These are phyloP conservation scores for human DNA, from an alignment of 2,113 vertebrate species.

Conservation along the genomic window DNA sequence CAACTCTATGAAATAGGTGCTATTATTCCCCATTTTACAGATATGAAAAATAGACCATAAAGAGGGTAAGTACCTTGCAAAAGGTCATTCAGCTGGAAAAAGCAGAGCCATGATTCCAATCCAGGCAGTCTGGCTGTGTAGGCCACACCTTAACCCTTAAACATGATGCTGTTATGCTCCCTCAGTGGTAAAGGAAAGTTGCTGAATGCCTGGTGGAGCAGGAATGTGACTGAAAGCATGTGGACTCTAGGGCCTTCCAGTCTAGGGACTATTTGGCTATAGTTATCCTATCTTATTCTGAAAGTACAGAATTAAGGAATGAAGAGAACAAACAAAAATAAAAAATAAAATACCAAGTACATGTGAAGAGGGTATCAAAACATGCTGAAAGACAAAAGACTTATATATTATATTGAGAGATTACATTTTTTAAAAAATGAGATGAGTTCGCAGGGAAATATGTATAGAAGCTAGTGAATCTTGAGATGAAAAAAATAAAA, in stretches of 20 bases:
- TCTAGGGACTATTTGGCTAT: neutral
- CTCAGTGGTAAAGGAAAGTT: neutral
- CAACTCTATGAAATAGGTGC: conserved; percentile 20
- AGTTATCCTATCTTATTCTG: conserved; percentile 31
- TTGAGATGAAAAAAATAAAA: conserved; percentile 13
- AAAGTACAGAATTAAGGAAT: conserved; percentile 41
- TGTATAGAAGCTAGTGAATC: conserved; percentile 39
- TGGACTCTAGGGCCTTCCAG: neutral
- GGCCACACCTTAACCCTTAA: conserved; percentile 9
- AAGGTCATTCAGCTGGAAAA: conserved; percentile 27
- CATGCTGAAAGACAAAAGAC: neutral
- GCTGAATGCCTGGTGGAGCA: neutral
- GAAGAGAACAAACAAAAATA: conserved; percentile 38
- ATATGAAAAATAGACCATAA: conserved; percentile 40
- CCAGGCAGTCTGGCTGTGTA: neutral
- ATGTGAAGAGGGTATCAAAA: conserved; percentile 9
- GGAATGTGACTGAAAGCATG: neutral
- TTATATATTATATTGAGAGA: neutral
- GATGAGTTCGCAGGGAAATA: conserved; percentile 25
- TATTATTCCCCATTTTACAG: conserved; percentile 30
- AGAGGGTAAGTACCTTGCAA: conserved; percentile 21
- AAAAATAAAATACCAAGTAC: conserved; percentile 25
- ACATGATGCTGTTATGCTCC: neutral
- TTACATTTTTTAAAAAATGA: conserved; percentile 8
- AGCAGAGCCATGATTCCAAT: conserved; percentile 32